phyloP scores from a whole-genome alignment of 2,797 vertebrate genomes.

The Ciconia nigra region DNA sequence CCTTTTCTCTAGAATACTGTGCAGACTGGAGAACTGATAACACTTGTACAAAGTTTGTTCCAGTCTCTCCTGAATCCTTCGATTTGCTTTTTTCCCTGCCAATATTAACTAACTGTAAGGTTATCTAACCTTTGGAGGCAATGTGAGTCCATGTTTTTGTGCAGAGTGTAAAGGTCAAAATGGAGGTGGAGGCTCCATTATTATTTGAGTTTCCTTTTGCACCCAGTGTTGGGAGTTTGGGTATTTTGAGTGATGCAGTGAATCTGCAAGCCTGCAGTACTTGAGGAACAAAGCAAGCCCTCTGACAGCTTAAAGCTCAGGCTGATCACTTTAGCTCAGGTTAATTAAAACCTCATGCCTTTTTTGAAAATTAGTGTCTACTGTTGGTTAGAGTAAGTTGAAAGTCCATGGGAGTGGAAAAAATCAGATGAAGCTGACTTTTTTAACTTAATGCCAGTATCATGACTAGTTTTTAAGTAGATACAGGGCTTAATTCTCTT shows the following conservation, averaged over 20 bases:
- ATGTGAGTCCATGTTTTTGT: not conserved
- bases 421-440: not conserved
- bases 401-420: not conserved
- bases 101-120: not conserved
- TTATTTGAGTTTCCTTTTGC: not conserved
- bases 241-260: not conserved
- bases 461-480: not conserved
- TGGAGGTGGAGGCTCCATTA: not conserved
- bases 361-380: not conserved
- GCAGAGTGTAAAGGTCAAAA: not conserved
- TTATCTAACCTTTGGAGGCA: not conserved
- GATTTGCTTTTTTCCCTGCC: not conserved
- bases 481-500: not conserved
- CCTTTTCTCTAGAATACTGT: not conserved
- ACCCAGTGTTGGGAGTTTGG: not conserved
- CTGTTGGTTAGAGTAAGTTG: not conserved
- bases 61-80: not conserved
- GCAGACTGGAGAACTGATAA: not conserved
- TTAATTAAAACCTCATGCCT: not conserved
- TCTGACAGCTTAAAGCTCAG: not conserved
- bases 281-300: not conserved
- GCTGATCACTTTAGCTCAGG: not conserved
- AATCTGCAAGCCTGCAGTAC: not conserved
- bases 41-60: not conserved
- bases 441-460: not conserved